Percentiles rank a stretch among this genome's conserved stretches.
These are phyloP conservation scores for Lepus timidus DNA, from an alignment of 2,113 vertebrate species.

Conservation along the genomic window DNA sequence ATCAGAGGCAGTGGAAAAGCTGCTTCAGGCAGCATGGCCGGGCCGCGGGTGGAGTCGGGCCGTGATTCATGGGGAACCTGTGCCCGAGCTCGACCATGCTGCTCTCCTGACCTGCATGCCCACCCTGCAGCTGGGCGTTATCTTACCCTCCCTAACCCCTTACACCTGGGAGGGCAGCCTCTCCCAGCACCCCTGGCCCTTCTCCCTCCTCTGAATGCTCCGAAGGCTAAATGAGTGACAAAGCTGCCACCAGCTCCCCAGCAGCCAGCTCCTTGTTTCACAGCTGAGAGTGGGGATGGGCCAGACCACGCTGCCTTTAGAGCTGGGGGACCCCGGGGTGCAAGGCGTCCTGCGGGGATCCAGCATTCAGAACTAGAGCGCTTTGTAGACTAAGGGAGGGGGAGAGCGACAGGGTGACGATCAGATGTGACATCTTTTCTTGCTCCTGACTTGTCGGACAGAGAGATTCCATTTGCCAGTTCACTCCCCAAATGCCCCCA, in stretches of 20 bases:
- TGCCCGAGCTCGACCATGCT: constrained; percentile 65
- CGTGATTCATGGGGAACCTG: constrained; percentile 81
- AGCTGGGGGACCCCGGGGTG: background rate
- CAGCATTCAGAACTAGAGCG: background rate
- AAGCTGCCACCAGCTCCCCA: background rate
- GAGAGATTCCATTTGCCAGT: too few relatives aligned
- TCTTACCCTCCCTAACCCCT: constrained; percentile 81
- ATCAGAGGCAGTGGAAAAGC: constrained; percentile 83
- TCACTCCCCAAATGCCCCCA: too few relatives aligned
- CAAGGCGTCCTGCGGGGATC: fast-evolving
- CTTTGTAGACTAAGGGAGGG: too few relatives aligned
- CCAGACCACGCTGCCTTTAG: fast-evolving
- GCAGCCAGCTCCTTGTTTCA: constrained; percentile 67
- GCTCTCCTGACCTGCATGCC: constrained; percentile 49
- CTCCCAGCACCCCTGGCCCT: constrained; percentile 10
- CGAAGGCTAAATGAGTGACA: constrained; percentile 64
- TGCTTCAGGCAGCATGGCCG: constrained; percentile 76
- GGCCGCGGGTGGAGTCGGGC: constrained; percentile 61
- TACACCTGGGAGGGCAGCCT: constrained; percentile 81
- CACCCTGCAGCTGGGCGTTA: constrained; percentile 79
- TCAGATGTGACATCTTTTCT: background rate
- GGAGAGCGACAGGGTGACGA: background rate
- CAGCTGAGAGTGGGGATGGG: background rate
- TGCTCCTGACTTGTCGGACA: background rate
- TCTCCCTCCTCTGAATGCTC: background rate